A percentile compares a stretch with the other conserved stretches of the same genome.
Evolutionary conservation across 2,888 invertebrate species (phyloP).

Genomic region (Piscicola geometra): DNA sequence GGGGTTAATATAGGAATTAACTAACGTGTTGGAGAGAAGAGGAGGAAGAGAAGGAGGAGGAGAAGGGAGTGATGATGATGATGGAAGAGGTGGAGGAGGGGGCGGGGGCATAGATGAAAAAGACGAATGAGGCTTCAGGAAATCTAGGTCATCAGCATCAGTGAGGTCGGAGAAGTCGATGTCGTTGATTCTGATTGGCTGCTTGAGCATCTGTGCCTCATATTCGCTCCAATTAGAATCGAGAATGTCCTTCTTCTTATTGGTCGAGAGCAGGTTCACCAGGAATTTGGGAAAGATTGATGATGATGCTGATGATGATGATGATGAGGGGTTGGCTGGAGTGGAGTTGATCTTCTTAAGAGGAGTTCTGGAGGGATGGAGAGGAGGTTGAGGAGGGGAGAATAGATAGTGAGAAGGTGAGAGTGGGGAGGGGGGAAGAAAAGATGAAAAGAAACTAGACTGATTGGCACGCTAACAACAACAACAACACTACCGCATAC

Average conservation of each 20-base stretch:
- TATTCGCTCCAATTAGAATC: conserved; percentile 14
- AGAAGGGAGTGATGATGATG: neutral
- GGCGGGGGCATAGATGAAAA: neutral
- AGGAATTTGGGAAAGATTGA: neutral
- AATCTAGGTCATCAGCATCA: conserved; percentile 74
- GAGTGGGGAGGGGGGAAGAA: no score
- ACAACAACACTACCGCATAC: neutral
- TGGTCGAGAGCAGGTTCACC: conserved; percentile 3
- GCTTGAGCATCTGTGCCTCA: conserved; percentile 1
- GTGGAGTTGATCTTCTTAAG: conserved; percentile 14
- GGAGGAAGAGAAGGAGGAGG: no score
- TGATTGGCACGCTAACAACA: neutral
- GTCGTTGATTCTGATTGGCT: conserved; percentile 69
- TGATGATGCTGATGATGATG: neutral
- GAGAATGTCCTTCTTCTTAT: neutral
- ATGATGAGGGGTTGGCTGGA: conserved; percentile 6
- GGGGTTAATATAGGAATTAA: neutral
- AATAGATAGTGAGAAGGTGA: no score
- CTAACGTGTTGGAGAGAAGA: neutral
- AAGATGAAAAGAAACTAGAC: neutral
- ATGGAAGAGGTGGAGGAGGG: conserved; percentile 47
- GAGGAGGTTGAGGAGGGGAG: neutral
- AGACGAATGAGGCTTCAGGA: conserved; percentile 33
- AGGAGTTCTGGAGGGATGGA: neutral
- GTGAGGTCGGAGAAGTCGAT: conserved; percentile 91